Percentiles rank a stretch among this genome's conserved stretches.
phyloP scores from a whole-genome alignment of 2,797 vertebrate genomes.

The Sebastiscus tertius region DNA sequence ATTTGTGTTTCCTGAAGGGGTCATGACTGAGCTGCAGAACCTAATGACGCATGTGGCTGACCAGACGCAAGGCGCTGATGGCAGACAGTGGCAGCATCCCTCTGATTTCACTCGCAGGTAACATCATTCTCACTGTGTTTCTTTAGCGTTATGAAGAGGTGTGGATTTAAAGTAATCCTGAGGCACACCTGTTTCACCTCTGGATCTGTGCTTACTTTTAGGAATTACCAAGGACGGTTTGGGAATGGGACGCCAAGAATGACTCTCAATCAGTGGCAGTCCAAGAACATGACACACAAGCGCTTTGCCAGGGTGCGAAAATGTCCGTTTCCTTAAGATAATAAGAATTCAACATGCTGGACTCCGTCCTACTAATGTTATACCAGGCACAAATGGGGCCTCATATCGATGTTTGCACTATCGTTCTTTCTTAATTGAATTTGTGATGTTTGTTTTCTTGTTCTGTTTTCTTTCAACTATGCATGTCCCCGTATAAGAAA shows the following conservation, averaged over 20 bases:
- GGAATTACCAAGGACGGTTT: slow-evolving; percentile 76
- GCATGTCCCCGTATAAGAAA: neutral
- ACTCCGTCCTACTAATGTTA: neutral
- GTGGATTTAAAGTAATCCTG: neutral
- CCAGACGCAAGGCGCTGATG: slow-evolving; percentile 9
- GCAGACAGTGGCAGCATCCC: slow-evolving; percentile 79
- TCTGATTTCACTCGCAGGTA: slow-evolving; percentile 85
- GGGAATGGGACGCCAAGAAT: slow-evolving; percentile 2
- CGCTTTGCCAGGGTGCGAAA: slow-evolving; percentile 79
- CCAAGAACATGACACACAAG: slow-evolving; percentile 27
- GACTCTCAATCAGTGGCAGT: slow-evolving; percentile 77
- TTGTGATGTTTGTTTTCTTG: neutral
- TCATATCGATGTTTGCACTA: neutral
- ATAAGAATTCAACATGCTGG: neutral
- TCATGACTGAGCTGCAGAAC: slow-evolving; percentile 76
- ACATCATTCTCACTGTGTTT: neutral
- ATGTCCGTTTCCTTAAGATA: neutral
- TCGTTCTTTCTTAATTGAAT: neutral
- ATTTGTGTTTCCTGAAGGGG: slow-evolving; percentile 61
- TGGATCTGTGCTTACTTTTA: slow-evolving; percentile 55
- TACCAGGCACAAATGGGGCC: neutral
- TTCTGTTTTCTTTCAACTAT: neutral
- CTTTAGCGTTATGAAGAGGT: neutral
- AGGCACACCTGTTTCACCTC: neutral
- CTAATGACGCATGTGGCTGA: slow-evolving; percentile 78